These are phyloP conservation scores for Neolamprologus brichardi DNA, from an alignment of 2,113 vertebrate species.

Conservation along the genomic window DNA sequence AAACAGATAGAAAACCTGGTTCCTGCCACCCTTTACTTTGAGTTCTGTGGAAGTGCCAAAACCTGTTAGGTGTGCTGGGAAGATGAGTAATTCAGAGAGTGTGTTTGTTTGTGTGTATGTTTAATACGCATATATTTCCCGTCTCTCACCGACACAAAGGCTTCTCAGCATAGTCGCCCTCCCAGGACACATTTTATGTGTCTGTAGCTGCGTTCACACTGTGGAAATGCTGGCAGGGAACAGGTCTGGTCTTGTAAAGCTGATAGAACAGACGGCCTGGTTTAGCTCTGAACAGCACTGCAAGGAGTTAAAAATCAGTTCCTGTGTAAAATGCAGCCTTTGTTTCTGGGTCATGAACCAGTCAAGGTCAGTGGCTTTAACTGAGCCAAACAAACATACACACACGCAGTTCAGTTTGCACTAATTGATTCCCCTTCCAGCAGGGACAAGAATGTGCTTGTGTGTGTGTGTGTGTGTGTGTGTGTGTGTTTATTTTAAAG, in stretches of 20 bases:
- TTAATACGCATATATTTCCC: background rate
- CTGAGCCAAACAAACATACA: constrained; percentile 38
- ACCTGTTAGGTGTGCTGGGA: background rate
- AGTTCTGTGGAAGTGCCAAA: too few species aligned
- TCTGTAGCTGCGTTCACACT: background rate
- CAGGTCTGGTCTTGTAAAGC: constrained; percentile 22
- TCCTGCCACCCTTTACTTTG: background rate
- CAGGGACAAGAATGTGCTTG: background rate
- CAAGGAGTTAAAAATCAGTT: constrained; percentile 28
- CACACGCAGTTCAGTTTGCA: background rate
- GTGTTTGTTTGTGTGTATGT: background rate
- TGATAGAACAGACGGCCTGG: background rate
- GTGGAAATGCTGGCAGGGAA: background rate
- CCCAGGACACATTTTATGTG: background rate
- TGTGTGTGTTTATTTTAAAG: constrained; percentile 47
- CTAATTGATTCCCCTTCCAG: constrained; percentile 48
- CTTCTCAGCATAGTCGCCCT: background rate
- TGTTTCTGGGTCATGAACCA: constrained; percentile 47
- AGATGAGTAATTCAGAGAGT: background rate
- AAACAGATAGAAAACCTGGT: background rate
- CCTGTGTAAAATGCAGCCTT: constrained; percentile 42
- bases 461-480: constrained; percentile 27
- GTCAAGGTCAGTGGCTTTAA: constrained; percentile 45
- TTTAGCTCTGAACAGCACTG: background rate
- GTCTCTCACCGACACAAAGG: background rate